These are phyloP conservation scores for Synanthedon tipuliformis DNA, from an alignment of 2,888 invertebrate genomes.

Conservation along the genomic window DNA sequence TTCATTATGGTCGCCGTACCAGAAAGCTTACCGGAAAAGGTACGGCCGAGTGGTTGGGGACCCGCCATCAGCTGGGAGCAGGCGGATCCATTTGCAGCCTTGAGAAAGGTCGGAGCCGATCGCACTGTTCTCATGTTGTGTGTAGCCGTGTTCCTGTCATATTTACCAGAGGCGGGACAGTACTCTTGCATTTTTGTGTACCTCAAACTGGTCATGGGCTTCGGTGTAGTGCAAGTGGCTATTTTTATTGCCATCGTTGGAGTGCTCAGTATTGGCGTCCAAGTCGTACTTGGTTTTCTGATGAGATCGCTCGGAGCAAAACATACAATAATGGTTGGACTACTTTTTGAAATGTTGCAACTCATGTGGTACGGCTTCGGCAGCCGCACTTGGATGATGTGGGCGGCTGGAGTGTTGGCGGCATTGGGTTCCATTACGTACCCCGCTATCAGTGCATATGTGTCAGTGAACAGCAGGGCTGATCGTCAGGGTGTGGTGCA, in stretches of 20 bases:
- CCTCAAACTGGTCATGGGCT: conserved; percentile 96
- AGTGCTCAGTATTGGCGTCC: conserved; percentile 94
- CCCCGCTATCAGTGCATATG: conserved; percentile 98
- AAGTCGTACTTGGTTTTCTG: conserved; percentile 85
- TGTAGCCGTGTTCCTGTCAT: conserved; percentile 96
- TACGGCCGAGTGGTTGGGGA: conserved; percentile 80
- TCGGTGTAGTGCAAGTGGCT: conserved; percentile 94
- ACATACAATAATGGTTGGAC: conserved; percentile 96
- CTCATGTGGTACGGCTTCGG: conserved; percentile 98
- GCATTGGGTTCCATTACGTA: conserved; percentile 97
- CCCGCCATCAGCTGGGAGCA: conserved; percentile 96
- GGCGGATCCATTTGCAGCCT: conserved; percentile 96
- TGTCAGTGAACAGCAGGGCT: conserved; percentile 96
- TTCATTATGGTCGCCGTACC: conserved; percentile 98
- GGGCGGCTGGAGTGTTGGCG: conserved; percentile 97
- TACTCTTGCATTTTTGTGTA: conserved; percentile 99
- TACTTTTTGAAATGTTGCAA: conserved; percentile 96
- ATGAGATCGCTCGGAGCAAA: conserved; percentile 92
- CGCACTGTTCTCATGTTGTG: conserved; percentile 96
- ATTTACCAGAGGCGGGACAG: conserved; percentile 98
- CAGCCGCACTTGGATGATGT: conserved; percentile 99
- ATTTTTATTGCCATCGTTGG: conserved; percentile 98
- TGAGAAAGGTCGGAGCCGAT: conserved; percentile 92
- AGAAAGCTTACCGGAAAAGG: conserved; percentile 96
- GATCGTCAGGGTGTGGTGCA: conserved; percentile 97